These are phyloP conservation scores for Xenopus borealis DNA, from an alignment of 2,113 vertebrate genomes.

Conservation along the genomic window DNA sequence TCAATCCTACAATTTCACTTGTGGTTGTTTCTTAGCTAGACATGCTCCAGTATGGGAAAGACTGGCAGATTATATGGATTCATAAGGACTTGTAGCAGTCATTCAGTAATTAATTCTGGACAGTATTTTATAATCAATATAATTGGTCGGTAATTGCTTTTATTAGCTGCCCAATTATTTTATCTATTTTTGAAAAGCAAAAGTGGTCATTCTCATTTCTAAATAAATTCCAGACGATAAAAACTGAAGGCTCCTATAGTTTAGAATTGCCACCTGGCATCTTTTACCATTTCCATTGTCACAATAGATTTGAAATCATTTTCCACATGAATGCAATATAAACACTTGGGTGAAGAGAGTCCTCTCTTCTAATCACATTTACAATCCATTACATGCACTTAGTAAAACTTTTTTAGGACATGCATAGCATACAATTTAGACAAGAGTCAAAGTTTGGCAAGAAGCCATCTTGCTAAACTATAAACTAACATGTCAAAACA, in stretches of 20 bases:
- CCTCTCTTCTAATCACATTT: slow-evolving; percentile 44
- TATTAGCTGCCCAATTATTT: too few species aligned
- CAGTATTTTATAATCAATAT: too few species aligned
- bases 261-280: slow-evolving; percentile 35
- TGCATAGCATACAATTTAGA: slow-evolving; percentile 42
- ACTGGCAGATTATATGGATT: too few species aligned
- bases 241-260: slow-evolving; percentile 4
- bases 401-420: slow-evolving; percentile 44
- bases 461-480: slow-evolving; percentile 34
- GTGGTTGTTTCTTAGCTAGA: too few species aligned
- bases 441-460: slow-evolving; percentile 38
- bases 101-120: too few species aligned
- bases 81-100: too few species aligned
- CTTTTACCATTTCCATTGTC: slow-evolving; percentile 33
- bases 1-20: too few species aligned
- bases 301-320: slow-evolving; percentile 36
- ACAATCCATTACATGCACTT: slow-evolving; percentile 46
- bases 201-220: too few species aligned
- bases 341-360: slow-evolving; percentile 44
- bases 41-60: too few species aligned
- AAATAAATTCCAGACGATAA: not conserved
- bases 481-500: slow-evolving; percentile 43
- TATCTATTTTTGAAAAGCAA: too few species aligned
- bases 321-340: slow-evolving; percentile 35
- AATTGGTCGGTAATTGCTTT: too few species aligned